A percentile compares a stretch with the other conserved stretches of the same genome.
Conservation (phyloP, 2,797 vertebrate species). For the Pipistrellus kuhlii region DNA sequence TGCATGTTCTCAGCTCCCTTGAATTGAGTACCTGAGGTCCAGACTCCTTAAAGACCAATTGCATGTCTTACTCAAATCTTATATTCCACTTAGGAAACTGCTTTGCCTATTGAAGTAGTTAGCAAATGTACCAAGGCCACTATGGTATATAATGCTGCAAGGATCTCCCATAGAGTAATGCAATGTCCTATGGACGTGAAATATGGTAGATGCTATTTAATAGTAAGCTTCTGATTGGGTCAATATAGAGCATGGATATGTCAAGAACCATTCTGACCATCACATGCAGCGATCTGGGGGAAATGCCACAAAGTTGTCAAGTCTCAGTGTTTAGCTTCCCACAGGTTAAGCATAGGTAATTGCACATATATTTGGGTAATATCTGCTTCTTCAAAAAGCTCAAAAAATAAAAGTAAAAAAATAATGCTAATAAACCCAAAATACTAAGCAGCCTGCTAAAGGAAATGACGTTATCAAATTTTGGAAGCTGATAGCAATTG, state of each 20-base stretch:
- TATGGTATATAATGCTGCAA: background rate
- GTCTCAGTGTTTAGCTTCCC: background rate
- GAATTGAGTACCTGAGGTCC: background rate
- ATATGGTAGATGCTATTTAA: background rate
- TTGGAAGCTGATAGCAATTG: background rate
- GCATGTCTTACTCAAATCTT: background rate
- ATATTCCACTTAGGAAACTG: background rate
- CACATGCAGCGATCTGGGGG: background rate
- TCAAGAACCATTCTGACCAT: background rate
- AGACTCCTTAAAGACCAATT: background rate
- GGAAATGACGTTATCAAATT: slow-evolving; percentile 17
- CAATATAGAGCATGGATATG: background rate
- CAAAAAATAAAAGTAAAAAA: slow-evolving; percentile 38
- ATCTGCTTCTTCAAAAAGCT: slow-evolving; percentile 24
- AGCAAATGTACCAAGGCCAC: background rate
- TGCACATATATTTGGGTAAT: background rate
- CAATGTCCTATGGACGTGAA: background rate
- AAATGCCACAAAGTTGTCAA: background rate
- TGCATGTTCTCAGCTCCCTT: background rate
- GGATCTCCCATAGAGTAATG: background rate
- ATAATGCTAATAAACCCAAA: background rate
- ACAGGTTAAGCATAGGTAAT: background rate
- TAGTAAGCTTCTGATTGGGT: background rate
- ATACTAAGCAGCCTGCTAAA: background rate
- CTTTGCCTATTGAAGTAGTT: background rate